Percentiles rank a stretch among this genome's conserved stretches.
These are phyloP conservation scores for Mimas tiliae DNA, from an alignment of 2,888 invertebrate genomes.

Conservation along the genomic window DNA sequence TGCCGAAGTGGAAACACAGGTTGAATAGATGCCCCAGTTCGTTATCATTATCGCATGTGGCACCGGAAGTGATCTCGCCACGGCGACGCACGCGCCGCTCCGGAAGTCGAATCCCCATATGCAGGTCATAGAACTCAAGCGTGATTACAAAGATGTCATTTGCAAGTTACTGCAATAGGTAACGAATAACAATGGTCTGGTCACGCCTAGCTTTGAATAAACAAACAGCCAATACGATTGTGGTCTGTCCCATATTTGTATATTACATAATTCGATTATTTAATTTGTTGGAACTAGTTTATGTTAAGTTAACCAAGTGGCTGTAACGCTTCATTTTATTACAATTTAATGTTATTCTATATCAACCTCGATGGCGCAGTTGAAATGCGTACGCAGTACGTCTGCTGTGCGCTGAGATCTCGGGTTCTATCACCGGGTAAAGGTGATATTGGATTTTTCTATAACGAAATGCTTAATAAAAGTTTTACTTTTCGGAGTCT, in stretches of 20 bases:
- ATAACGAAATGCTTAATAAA: too few relatives aligned
- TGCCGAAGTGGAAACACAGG: slow-evolving; percentile 32
- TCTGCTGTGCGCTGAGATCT: too few relatives aligned
- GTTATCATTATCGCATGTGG: slow-evolving; percentile 56
- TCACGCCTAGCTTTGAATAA: slow-evolving; percentile 61
- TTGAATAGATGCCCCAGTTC: slow-evolving; percentile 50
- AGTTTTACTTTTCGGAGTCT: too few relatives aligned
- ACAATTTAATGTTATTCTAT: background rate
- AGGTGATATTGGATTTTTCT: too few relatives aligned
- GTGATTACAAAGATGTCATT: slow-evolving; percentile 65
- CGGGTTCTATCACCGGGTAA: too few relatives aligned
- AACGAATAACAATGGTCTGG: slow-evolving; percentile 57
- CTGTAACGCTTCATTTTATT: slow-evolving; percentile 12
- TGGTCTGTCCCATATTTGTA: slow-evolving; percentile 52
- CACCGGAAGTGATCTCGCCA: slow-evolving; percentile 72
- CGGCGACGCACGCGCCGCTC: slow-evolving; percentile 51
- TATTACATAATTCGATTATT: slow-evolving; percentile 51
- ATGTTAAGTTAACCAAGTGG: slow-evolving; percentile 16
- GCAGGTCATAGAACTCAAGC: slow-evolving; percentile 72
- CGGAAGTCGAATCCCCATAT: slow-evolving; percentile 59
- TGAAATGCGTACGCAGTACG: too few relatives aligned
- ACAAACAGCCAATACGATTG: slow-evolving; percentile 57
- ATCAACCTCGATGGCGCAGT: too few relatives aligned
- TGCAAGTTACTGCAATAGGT: slow-evolving; percentile 55
- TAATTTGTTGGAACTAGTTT: slow-evolving; percentile 32